Percentiles rank a stretch among this genome's conserved stretches.
Evolutionary conservation across 2,888 invertebrate genomes (phyloP).

Genomic region (Ametastegia equiseti): DNA sequence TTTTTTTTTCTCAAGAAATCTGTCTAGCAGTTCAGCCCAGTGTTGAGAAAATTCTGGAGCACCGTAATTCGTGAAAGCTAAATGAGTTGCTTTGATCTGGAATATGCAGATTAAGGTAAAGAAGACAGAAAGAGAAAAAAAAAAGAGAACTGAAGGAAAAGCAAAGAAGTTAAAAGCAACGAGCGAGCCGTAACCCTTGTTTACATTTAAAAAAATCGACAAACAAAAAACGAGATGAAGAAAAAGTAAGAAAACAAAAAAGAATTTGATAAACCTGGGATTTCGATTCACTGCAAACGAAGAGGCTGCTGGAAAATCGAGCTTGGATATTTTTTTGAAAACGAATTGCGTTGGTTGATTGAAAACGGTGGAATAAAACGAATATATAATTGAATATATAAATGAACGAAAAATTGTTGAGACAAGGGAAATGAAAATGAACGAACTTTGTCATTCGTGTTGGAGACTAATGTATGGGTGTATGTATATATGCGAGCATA

Average conservation of each 20-base stretch:
- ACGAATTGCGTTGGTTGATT: neutral
- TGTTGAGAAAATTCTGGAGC: neutral
- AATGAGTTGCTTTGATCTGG: conserved; percentile 19
- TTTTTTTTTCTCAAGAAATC: neutral
- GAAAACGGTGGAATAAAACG: neutral
- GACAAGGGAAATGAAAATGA: no score
- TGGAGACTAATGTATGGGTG: no score
- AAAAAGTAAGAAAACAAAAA: neutral
- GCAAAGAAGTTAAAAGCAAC: no score
- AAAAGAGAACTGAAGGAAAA: neutral
- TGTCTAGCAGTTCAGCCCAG: neutral
- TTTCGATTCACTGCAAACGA: neutral
- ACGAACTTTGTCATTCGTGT: no score
- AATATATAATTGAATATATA: no score
- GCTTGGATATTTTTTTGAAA: neutral
- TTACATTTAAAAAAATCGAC: neutral
- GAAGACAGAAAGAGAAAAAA: neutral
- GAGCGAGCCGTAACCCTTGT: neutral
- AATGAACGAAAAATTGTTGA: no score
- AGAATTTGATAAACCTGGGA: neutral
- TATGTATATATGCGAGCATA: neutral
- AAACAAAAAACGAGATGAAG: neutral
- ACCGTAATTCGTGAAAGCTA: neutral
- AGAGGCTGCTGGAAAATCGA: neutral
- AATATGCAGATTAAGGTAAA: neutral